Base-by-base conservation (phyloP, 2,113 vertebrate genomes). In the Rhizomys pruinosus region DNA sequence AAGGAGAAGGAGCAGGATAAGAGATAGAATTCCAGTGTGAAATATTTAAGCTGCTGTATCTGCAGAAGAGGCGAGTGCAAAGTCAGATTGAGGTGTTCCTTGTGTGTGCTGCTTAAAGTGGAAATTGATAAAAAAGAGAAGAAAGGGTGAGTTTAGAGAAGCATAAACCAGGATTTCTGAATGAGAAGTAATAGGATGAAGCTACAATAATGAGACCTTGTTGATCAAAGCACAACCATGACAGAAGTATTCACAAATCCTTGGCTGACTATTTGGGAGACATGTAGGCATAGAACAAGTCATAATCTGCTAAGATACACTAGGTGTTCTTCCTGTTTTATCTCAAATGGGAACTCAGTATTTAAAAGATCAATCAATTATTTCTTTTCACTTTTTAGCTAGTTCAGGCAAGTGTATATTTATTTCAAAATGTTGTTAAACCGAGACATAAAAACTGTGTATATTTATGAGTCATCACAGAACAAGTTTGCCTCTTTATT, bases 141-240 rank as follows among this genome's bases (percentile, higher is more conserved):
- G 13, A 71, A 85, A 87, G 37, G 52, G 59, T 59, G 12, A 44
- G 80, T 78, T 86, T 71, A 79, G 79, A 22, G 88, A 93, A 82
- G 27, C 81, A 37, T 73, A 77, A 64, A 42, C 2, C 11, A 77
- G 25, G 3, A 63, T 34, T 91, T 96, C 39, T 92, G 9, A 92
- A 42, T 4, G 63, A 32, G n/a, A 59, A 72, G 20, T 34, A 39
- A 1, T 78, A n/a, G 25, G 25, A n/a, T 80, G 47, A 84, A 93
- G 10, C 39, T 80, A 13, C 19, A 61, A 19, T 10, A 84, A 79
- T 27, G 73, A 27, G n/a, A 87, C 57, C 89, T 66, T 85, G 12
- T 12, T 55, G 61, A 64, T 63, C 78, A 89, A 59, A 86, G 15
- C 25, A 82, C 86, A 87, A 42, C 47, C 71, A 3, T 69, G 20